Evolutionary conservation across 2,888 invertebrate species (phyloP).

Genomic region (Acanthococcus lagerstroemiae): DNA sequence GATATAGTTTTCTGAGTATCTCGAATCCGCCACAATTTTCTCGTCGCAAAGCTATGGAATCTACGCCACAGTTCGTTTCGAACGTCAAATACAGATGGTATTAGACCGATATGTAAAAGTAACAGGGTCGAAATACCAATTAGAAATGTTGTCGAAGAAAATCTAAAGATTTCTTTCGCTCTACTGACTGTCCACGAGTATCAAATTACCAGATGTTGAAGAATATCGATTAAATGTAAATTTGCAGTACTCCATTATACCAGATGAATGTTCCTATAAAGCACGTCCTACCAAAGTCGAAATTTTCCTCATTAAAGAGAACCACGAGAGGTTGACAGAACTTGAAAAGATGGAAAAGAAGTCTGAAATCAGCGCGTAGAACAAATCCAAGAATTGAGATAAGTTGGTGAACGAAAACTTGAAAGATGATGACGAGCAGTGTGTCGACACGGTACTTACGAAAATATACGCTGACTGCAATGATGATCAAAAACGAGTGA

Average conservation of each 20-base stretch:
- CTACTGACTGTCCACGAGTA: slow-evolving; percentile 41
- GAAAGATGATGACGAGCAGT: slow-evolving; percentile 69
- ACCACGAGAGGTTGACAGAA: slow-evolving; percentile 45
- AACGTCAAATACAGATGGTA: slow-evolving; percentile 63
- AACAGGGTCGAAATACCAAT: slow-evolving; percentile 68
- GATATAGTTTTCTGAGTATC: background rate
- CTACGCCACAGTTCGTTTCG: background rate
- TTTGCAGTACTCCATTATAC: slow-evolving; percentile 58
- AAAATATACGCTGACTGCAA: slow-evolving; percentile 86
- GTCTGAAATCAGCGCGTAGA: slow-evolving; percentile 49
- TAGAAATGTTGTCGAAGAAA: slow-evolving; percentile 63
- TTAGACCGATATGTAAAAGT: slow-evolving; percentile 77
- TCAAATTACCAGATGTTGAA: slow-evolving; percentile 49
- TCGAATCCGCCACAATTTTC: background rate
- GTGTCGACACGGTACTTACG: slow-evolving; percentile 79
- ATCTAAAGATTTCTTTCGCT: slow-evolving; percentile 45
- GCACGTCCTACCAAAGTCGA: slow-evolving; percentile 71
- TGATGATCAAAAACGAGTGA: slow-evolving; percentile 88
- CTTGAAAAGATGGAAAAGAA: slow-evolving; percentile 44
- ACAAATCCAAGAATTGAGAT: slow-evolving; percentile 55
- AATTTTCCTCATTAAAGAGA: slow-evolving; percentile 69
- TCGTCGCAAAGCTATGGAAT: background rate
- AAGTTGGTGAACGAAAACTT: slow-evolving; percentile 43
- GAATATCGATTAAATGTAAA: slow-evolving; percentile 60
- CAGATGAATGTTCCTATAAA: slow-evolving; percentile 56